Conservation (phyloP, 2,888 invertebrate genomes). For the Crepidodera aurea region DNA sequence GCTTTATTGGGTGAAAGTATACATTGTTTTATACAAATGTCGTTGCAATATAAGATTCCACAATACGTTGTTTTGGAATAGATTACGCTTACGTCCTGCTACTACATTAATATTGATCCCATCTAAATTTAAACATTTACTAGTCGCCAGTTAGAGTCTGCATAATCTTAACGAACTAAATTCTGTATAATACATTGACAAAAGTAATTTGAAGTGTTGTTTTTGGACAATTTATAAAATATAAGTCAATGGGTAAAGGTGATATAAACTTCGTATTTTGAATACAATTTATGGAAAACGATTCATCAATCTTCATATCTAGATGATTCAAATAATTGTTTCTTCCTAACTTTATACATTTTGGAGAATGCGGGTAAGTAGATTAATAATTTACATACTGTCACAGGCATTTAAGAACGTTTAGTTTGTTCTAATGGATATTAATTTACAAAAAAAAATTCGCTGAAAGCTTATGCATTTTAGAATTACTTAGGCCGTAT, state of each 20-base stretch:
- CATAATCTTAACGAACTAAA: constrained; percentile 9
- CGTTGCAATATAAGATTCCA: constrained; percentile 49
- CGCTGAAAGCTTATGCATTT: constrained; percentile 5
- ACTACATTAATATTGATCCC: constrained; percentile 51
- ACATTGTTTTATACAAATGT: constrained; percentile 52
- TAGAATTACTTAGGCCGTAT: constrained; percentile 21
- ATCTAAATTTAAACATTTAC: constrained; percentile 47
- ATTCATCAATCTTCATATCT: no score
- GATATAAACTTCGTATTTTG: no score
- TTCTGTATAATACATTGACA: constrained; percentile 1
- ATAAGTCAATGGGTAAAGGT: no score
- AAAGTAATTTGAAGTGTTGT: neutral
- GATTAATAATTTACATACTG: no score
- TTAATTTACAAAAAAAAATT: constrained; percentile 1
- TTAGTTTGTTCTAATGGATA: no score
- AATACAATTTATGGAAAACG: no score
- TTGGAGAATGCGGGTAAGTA: no score
- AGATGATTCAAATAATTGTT: no score
- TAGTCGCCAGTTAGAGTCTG: constrained; percentile 18
- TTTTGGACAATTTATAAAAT: neutral
- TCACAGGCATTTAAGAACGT: no score
- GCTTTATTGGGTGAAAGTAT: constrained; percentile 46
- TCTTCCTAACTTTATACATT: no score
- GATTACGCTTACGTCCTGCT: constrained; percentile 38
- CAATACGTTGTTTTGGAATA: constrained; percentile 40